Conservation (phyloP, 2,888 invertebrate genomes). For the Dimorphilus gyrociliatus region DNA sequence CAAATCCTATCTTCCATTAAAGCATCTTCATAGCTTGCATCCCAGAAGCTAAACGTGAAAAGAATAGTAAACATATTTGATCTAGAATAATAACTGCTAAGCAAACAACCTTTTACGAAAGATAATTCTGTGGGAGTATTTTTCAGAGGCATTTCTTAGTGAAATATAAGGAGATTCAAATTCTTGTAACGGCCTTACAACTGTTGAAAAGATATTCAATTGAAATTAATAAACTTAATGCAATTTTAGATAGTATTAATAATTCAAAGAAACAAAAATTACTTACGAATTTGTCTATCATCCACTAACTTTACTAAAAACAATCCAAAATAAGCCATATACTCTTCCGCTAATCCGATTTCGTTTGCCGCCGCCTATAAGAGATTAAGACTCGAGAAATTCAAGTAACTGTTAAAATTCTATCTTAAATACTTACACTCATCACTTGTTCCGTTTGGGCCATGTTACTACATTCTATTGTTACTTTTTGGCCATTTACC, state of each 20-base stretch:
- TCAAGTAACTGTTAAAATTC: no score
- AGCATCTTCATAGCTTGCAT: conserved; percentile 61
- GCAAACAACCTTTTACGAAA: conserved; percentile 59
- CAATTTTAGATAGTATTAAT: conserved; percentile 2
- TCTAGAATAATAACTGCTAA: neutral
- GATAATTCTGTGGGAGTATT: conserved; percentile 54
- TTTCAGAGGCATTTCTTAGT: conserved; percentile 54
- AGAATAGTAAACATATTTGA: no score
- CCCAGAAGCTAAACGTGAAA: conserved; percentile 81
- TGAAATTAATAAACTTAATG: neutral
- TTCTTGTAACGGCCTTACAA: conserved; percentile 75
- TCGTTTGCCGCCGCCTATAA: conserved; percentile 58
- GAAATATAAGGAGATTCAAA: conserved; percentile 94
- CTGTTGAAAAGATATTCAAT: conserved; percentile 23
- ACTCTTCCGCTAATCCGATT: conserved; percentile 60
- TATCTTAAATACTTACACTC: conserved; percentile 38
- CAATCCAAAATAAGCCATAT: conserved; percentile 71
- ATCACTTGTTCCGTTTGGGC: conserved; percentile 69
- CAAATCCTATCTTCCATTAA: conserved; percentile 64
- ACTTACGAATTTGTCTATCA: conserved; percentile 46
- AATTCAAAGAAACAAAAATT: conserved; percentile 17
- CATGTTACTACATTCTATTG: conserved; percentile 58
- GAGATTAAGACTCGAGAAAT: no score
- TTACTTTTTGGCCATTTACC: conserved; percentile 70
- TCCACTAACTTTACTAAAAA: conserved; percentile 64